Percentiles rank a stretch among this genome's conserved stretches.
Conservation (phyloP, 2,797 vertebrate genomes). For the Bovichtus variegatus region DNA sequence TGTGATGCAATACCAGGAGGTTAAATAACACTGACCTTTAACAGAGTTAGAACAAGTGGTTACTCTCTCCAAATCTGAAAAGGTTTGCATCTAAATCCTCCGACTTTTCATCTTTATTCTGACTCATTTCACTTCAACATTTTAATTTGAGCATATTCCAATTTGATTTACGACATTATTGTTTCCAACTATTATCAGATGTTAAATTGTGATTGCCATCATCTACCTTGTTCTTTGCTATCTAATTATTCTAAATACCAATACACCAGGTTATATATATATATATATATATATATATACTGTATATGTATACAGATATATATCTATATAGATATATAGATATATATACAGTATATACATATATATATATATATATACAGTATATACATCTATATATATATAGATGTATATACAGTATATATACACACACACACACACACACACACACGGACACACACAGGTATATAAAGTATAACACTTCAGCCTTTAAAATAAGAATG, state of each 20-base stretch:
- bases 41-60: neutral
- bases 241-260: too few species aligned
- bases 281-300: too few species aligned
- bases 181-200: neutral
- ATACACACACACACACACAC: too few species aligned
- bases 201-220: neutral
- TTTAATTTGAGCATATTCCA: neutral
- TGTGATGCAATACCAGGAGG: neutral
- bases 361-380: too few species aligned
- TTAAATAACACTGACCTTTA: slow-evolving; percentile 9
- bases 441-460: too few species aligned
- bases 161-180: neutral
- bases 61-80: neutral
- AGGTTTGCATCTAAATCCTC: neutral
- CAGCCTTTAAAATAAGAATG: neutral
- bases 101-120: neutral
- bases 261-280: too few species aligned
- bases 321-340: too few species aligned
- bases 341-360: too few species aligned
- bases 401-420: too few species aligned
- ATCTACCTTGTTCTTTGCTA: neutral
- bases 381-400: too few species aligned
- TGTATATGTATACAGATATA: too few species aligned
- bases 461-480: neutral
- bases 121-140: neutral